These are phyloP conservation scores for Boloria selene DNA, from an alignment of 2,888 invertebrate genomes.

Conservation along the genomic window DNA sequence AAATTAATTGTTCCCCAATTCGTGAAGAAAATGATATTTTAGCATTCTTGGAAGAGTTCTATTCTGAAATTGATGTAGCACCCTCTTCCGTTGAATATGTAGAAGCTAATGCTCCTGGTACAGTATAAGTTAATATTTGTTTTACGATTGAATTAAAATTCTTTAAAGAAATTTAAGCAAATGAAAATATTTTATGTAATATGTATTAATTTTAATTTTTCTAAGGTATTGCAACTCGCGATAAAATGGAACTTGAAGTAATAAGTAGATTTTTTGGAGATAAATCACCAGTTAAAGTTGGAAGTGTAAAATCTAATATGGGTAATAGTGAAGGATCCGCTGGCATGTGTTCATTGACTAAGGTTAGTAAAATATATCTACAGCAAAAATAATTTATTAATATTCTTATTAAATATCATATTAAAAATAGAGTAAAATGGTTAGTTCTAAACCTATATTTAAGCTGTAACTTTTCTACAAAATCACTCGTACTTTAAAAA, in stretches of 20 bases:
- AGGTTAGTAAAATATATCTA: constrained; percentile 3
- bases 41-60: constrained; percentile 3
- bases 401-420: no score
- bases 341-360: constrained; percentile 31
- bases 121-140: background rate
- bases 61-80: background rate
- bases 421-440: background rate
- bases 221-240: background rate
- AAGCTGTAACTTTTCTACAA: no score
- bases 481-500: no score
- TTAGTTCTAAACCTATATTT: no score
- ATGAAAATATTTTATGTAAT: no score
- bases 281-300: constrained; percentile 71
- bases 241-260: constrained; percentile 3
- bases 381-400: no score
- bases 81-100: constrained; percentile 7
- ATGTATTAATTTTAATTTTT: background rate
- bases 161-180: background rate
- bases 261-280: constrained; percentile 6
- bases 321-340: constrained; percentile 51
- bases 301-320: constrained; percentile 52
- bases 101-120: constrained; percentile 11
- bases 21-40: constrained; percentile 3
- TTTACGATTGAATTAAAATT: background rate
- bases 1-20: background rate